Base-by-base conservation (phyloP, 2,888 invertebrate species). In the Teleiodes luculella region DNA sequence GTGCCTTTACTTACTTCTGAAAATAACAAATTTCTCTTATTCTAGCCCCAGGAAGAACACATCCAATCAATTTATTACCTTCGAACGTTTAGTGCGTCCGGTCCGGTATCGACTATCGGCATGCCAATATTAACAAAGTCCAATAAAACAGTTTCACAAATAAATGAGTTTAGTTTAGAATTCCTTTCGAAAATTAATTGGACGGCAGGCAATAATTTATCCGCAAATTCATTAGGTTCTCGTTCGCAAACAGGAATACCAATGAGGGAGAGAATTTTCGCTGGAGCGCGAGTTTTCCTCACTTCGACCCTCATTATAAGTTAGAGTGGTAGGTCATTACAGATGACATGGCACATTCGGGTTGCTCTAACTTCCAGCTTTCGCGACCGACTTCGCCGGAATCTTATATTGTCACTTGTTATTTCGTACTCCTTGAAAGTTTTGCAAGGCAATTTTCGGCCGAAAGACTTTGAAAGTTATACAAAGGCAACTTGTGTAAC, bases 151-250 rank as follows among this genome's bases (percentile, higher is more conserved):
- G 43, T 43, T 43, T 28, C n/a, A 28, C 20, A 43, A 30, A 48
- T 37, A 37, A 49, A 49, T 36, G 28, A 33, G 49, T 28, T 24
- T 49, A 49, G 49, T 49, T 49, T 24, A 5, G 37, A 49, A 37
- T 49, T 49, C 37, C 36, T 37, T 28, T 37, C 43, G 37, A 37
- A 48, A 49, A 49, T 49, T 49, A 49, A 49, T 37, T 49, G 20
- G 49, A 36, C 18, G 11, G 28, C 37, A 49, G 49, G 49, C 31
- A 39, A 41, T 51, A 41, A 41, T 51, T 51, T 41, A 51, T 31
- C 41, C 51, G 30, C 51, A 51, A 41, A 51, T 51, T 51, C 41
- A 51, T 51, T 51, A 51, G 39, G 20, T 41, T 51, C 31, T 41
- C 51, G 18, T 16, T 41, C 28, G 37, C 48, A 39, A 51, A 51